These are phyloP conservation scores for Drosophila diplacantha DNA, from an alignment of 2,888 invertebrate species.

Conservation along the genomic window DNA sequence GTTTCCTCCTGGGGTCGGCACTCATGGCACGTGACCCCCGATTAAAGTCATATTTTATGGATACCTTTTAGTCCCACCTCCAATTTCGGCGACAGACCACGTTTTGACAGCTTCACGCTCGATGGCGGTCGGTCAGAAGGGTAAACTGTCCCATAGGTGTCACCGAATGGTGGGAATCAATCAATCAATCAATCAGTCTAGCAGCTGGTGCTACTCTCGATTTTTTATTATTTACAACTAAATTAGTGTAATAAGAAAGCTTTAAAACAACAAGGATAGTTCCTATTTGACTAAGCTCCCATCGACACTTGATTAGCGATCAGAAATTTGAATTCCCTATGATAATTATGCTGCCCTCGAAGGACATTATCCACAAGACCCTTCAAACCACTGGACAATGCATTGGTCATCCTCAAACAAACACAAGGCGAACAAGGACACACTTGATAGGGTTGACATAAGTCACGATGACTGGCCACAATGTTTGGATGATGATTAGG, in stretches of 20 bases:
- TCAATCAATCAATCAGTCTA: constrained; percentile 21
- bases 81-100: constrained; percentile 8
- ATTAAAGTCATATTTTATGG: constrained; percentile 35
- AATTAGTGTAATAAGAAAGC: background rate
- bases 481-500: constrained; percentile 39
- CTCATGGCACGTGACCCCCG: constrained; percentile 26
- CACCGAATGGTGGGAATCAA: constrained; percentile 10
- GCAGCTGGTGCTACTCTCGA: background rate
- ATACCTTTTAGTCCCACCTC: background rate
- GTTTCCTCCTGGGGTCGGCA: constrained; percentile 32
- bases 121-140: constrained; percentile 24
- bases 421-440: constrained; percentile 45
- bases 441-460: constrained; percentile 71
- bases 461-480: constrained; percentile 65
- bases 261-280: too few species aligned
- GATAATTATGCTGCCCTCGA: constrained; percentile 1
- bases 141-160: constrained; percentile 17
- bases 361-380: background rate
- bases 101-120: constrained; percentile 32
- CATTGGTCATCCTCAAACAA: constrained; percentile 18
- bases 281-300: background rate
- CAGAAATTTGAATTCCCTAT: constrained; percentile 8
- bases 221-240: background rate
- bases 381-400: constrained; percentile 18
- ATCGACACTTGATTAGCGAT: background rate